A percentile compares a stretch with the other conserved stretches of the same genome.
Conservation (phyloP, 2,888 invertebrate species). For the Dysmachus trigonus region DNA sequence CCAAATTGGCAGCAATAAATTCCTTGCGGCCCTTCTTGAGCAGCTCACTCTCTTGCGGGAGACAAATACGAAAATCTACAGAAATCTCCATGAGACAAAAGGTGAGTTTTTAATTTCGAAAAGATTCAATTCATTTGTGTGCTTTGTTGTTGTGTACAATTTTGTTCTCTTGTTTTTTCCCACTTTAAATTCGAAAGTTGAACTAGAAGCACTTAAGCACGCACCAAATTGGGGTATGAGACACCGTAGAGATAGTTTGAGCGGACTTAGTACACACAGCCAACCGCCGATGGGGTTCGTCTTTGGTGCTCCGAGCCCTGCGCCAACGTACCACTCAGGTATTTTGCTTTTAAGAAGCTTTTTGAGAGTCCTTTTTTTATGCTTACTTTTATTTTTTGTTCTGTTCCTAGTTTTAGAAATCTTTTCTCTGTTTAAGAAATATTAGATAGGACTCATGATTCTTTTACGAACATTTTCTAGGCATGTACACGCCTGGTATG, state of each 20-base stretch:
- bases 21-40: constrained; percentile 70
- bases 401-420: neutral
- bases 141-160: constrained; percentile 8
- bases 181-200: constrained; percentile 61
- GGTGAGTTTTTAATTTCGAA: constrained; percentile 62
- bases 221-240: constrained; percentile 67
- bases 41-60: constrained; percentile 78
- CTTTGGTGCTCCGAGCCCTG: constrained; percentile 65
- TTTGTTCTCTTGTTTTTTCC: constrained; percentile 22
- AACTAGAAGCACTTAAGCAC: constrained; percentile 71
- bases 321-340: constrained; percentile 66
- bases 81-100: constrained; percentile 78
- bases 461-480: constrained; percentile 52
- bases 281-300: constrained; percentile 62
- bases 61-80: constrained; percentile 77
- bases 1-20: constrained; percentile 59
- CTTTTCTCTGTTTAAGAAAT: neutral
- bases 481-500: constrained; percentile 75
- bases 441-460: neutral
- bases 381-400: neutral
- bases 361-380: neutral
- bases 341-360: constrained; percentile 46
- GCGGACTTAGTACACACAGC: constrained; percentile 65
- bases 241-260: constrained; percentile 67
- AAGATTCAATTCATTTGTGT: neutral